Evolutionary conservation across 2,888 invertebrate genomes (phyloP).

Genomic region (Muschampia plurimacula): DNA sequence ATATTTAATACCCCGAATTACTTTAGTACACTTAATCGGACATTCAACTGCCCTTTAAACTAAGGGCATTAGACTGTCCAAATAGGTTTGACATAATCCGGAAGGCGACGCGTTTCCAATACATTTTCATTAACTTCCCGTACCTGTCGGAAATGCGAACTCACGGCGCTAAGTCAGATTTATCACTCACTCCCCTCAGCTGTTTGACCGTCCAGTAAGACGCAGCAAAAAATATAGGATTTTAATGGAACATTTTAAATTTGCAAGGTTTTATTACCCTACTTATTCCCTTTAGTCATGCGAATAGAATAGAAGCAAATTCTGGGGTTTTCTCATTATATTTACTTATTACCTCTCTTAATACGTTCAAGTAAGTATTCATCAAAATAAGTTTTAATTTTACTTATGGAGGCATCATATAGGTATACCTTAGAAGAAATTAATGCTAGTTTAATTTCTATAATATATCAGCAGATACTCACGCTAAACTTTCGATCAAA

Average conservation of each 20-base stretch:
- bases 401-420: too few species aligned
- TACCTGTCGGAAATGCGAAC: conserved; percentile 63
- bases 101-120: conserved; percentile 45
- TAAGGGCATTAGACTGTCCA: conserved; percentile 15
- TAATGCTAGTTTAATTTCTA: neutral
- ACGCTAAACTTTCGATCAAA: neutral
- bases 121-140: conserved; percentile 71
- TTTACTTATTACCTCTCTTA: too few species aligned
- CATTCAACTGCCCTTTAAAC: neutral
- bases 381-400: too few species aligned
- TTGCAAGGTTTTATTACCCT: conserved; percentile 2
- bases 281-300: neutral
- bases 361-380: too few species aligned
- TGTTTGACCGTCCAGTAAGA: conserved; percentile 63
- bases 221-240: conserved; percentile 18
- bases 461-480: neutral
- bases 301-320: neutral
- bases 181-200: conserved; percentile 63
- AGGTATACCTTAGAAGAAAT: neutral
- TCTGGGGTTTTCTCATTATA: neutral
- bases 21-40: neutral
- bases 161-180: conserved; percentile 77
- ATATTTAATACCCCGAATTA: neutral
- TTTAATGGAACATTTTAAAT: conserved; percentile 14
- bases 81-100: conserved; percentile 25